phyloP scores from a whole-genome alignment of 2,888 invertebrate species.

The Dicyrtoma fusca region DNA sequence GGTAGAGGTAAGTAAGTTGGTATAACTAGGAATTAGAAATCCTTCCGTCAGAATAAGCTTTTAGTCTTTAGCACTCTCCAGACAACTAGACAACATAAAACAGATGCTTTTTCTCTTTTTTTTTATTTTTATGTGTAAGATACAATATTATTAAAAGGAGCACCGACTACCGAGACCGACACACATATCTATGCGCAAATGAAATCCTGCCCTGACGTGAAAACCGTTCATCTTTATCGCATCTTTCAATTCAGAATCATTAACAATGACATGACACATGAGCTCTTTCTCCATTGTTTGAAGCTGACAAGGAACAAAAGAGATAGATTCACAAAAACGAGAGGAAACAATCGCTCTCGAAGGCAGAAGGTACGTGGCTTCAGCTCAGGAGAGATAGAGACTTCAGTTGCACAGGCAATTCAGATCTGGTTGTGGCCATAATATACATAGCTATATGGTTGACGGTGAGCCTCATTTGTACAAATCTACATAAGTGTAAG shows the following conservation, averaged over 20 bases:
- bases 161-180: background rate
- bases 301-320: background rate
- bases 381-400: no score
- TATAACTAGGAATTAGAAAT: no score
- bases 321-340: conserved; percentile 1
- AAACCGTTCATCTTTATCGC: conserved; percentile 3
- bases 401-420: no score
- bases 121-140: background rate
- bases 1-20: no score
- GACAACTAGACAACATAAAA: conserved; percentile 11
- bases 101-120: conserved; percentile 3
- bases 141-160: background rate
- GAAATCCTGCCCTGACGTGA: conserved; percentile 2
- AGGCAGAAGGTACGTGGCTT: no score
- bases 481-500: no score
- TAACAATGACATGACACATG: conserved; percentile 21
- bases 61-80: conserved; percentile 4
- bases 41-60: conserved; percentile 2
- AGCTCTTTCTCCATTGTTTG: conserved; percentile 6
- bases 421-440: no score
- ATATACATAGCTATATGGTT: no score
- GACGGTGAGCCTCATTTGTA: no score
- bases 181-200: no score
- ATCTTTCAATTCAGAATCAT: conserved; percentile 13
- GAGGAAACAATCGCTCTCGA: conserved; percentile 9